Base-by-base conservation (phyloP, 1,140 invertebrate species). In the Pogonomyrmex barbatus region DNA sequence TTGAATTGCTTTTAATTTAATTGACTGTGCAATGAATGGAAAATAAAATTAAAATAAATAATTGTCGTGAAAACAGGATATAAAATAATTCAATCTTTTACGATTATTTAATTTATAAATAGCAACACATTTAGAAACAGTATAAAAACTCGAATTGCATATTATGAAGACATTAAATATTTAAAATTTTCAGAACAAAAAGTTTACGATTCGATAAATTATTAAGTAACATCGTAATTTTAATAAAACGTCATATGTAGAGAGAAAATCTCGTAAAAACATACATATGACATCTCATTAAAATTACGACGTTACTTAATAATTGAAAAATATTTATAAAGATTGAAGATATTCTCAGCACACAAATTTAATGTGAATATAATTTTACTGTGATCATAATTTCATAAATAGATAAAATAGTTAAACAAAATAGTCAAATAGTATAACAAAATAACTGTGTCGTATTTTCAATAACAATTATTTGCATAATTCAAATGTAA, bases 91-190 rank as follows among this genome's bases (percentile, higher is more conserved):
- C 4, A 10, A 65, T 24, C 2, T 63, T 78, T 47, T 2, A 47
- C 4, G 17, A 62, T 1, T 50, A 6, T 78, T 17, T 3, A 2
- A 67, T 54, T 81, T 42, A 45, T 24, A n/a, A n/a, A 54, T 39
- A 42, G 14, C 14, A 10, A 79, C 42, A 47, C 63, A 85, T 79
- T 85, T n/a, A 60, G 14, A 6, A 70, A 36, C 17, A 12, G 5
- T 39, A 60, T 42, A 47, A 86, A 73, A 75, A 39, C 4, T 24
- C 42, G n/a, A 73, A 12, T 65, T 52, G 60, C 67, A 52, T 85
- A 65, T 30, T 71, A 42, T 47, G 17, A 39, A 9, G 65, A 56
- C 5, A 39, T 58, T 89, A 79, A 79, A 89, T 89, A 85, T 88
- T 89, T 89, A 17, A 86, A 65, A 70, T n/a, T 67, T 9, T 33